Base-by-base conservation (phyloP, 2,888 invertebrate genomes). In the Drosophila monieri region DNA sequence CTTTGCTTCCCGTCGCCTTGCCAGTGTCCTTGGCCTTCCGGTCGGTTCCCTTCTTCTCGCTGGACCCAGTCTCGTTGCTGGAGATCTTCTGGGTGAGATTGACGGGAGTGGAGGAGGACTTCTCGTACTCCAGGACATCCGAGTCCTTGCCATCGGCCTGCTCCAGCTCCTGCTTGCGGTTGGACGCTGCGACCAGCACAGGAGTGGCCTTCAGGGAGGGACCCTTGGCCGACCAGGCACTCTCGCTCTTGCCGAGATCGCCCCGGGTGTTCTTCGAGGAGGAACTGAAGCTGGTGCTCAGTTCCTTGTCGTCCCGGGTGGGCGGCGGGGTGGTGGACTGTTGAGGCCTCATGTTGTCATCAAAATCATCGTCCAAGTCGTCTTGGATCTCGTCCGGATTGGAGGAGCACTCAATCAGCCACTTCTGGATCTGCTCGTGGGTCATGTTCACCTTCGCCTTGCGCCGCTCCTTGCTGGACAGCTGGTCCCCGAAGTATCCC, bases 401-500 rank as follows among this genome's bases (percentile, higher is more conserved):
- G 9, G 92, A 90, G 1, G 93, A 93, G 74, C 93, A 93, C 74
- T 93, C 93, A 60, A 92, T 92, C 6, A 93, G 77, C 95, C 95
- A 95, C 78, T 94, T 94, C 74, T 95, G 94, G 44, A 95, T 94
- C 89, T 94, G 94, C 79, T 94, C 94, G 37, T 93, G 94, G 0
- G 94, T 94, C 94, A 94, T 94, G 80, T 94, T 94, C 0, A 94
- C 94, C 84, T 94, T 94, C 15, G 93, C 94, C 86, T 94, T 93
- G 73, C 83, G 91, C 53, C 88, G 89, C 52, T 92, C 92, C 68
- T 92, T 92, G 62, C 91, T 91, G 0, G 91, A 89, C 25, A 92
- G 69, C 58, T 91, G 91, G 62, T 92, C 92, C 2, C 91, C 91
- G 41, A 91, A 87, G 57, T 91, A 91, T 1, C 90, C 89, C 69